These are phyloP conservation scores for Epirrhoe alternata DNA, from an alignment of 2,888 invertebrate species.

Conservation along the genomic window DNA sequence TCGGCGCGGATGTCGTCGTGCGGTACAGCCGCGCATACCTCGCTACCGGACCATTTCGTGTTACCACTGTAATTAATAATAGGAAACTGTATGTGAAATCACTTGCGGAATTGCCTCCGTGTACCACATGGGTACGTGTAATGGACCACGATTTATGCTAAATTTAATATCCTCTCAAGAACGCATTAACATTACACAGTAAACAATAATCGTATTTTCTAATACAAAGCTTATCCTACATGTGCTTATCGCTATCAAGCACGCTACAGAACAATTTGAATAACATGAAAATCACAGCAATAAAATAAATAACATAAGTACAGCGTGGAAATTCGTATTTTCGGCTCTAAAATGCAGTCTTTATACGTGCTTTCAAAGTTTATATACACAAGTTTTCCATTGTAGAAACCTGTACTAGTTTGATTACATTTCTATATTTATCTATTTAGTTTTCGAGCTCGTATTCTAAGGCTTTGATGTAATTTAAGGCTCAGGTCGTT, in stretches of 20 bases:
- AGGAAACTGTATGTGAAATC: constrained; percentile 48
- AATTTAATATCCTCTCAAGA: constrained; percentile 22
- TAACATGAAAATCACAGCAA: constrained; percentile 10
- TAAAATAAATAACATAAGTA: constrained; percentile 24
- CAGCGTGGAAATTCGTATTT: constrained; percentile 8
- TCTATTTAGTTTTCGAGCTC: background rate
- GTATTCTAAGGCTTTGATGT: background rate
- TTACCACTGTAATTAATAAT: constrained; percentile 64
- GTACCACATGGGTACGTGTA: constrained; percentile 38
- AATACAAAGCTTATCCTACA: constrained; percentile 9
- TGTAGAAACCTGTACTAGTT: constrained; percentile 17
- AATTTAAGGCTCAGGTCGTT: background rate
- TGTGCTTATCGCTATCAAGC: constrained; percentile 13
- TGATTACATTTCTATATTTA: constrained; percentile 9
- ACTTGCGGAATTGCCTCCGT: constrained; percentile 40
- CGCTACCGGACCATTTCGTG: constrained; percentile 57
- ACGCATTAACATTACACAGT: constrained; percentile 24
- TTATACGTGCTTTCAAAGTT: constrained; percentile 12
- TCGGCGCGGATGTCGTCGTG: constrained; percentile 70
- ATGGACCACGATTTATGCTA: constrained; percentile 27
- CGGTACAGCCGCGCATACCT: constrained; percentile 50
- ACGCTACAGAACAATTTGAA: constrained; percentile 16
- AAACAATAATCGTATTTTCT: constrained; percentile 16
- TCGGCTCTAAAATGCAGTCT: constrained; percentile 16
- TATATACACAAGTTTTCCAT: constrained; percentile 20